Conservation (phyloP, 2,888 invertebrate genomes). For the Ormyrus labotus region DNA sequence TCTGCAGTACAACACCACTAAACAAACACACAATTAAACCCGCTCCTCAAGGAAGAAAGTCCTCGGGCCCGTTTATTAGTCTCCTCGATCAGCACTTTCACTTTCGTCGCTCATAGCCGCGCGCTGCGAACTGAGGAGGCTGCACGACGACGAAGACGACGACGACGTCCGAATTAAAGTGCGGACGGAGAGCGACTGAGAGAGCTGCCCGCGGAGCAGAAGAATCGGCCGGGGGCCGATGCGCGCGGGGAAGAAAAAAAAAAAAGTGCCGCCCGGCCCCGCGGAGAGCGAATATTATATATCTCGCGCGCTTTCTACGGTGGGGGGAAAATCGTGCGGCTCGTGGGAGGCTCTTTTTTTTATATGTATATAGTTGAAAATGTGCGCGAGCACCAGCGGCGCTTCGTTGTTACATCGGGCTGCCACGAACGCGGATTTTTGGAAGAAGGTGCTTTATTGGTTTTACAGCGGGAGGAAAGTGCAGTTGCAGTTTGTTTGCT, state of each 20-base stretch:
- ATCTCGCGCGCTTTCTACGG: conserved; percentile 22
- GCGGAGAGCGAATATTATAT: neutral
- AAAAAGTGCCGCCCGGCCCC: neutral
- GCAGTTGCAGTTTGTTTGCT: no score
- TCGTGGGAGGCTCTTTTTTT: no score
- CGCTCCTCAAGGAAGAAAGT: no score
- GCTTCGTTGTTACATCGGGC: no score
- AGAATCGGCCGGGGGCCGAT: neutral
- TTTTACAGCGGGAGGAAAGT: no score
- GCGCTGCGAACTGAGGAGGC: neutral
- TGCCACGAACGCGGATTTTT: no score
- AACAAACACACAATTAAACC: no score
- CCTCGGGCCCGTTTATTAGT: neutral
- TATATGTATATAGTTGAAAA: no score
- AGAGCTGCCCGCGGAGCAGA: neutral
- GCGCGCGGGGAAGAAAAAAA: neutral
- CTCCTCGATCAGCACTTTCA: conserved; percentile 16
- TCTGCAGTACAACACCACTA: no score
- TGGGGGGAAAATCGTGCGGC: conserved; percentile 7
- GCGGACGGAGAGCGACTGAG: conserved; percentile 1
- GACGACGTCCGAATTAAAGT: conserved; percentile 6
- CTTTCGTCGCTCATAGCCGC: conserved; percentile 22
- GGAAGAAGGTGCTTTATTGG: no score
- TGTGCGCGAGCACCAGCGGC: no score
- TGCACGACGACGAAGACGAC: no score